Base-by-base conservation (phyloP, 2,888 invertebrate genomes). In the Tachina lurida region DNA sequence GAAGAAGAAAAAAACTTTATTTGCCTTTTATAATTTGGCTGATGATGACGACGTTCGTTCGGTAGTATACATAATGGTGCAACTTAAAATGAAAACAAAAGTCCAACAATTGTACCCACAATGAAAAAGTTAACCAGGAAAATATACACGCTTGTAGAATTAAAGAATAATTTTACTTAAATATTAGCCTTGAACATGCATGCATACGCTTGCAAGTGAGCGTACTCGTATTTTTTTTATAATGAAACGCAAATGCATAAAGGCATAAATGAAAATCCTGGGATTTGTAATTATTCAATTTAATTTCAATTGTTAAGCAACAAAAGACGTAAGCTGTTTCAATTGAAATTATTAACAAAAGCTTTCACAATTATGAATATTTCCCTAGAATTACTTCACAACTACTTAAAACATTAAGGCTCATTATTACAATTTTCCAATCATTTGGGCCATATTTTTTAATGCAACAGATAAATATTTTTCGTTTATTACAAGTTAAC, bases 151-250 rank as follows among this genome's bases (percentile, higher is more conserved):
- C 10, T 22, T n/a, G n/a, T n/a, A 17, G 17, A 45, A 47, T 3
- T 60, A 52, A 41, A 49, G 41, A 68, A 68, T 12, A 52, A n/a
- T 68, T 77, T 31, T 47, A 41, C 47, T 10, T 60, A 49, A 73
- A 49, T 62, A 52, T 41, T 62, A 74, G 62, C 74, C 74, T 74
- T 75, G 67, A 68, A 60, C 60, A 77, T 68, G 68, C 68, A 56
- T 54, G 41, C 4, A 19, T 67, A 13, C 19, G 15, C 31, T 54
- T 65, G 43, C 45, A 58, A 22, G 10, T 41, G 22, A 39, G 39
- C 10, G 39, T 49, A 45, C 39, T 31, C 5, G 13, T 67, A 22
- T 3, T 31, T 31, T 31, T 4, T 49, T 5, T 17, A 47, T 22
- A 31, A 10, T 10, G 5, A 58, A 58, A 58, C 10, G 45, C 22